phyloP scores from a whole-genome alignment of 2,113 vertebrate genomes.

The Naja naja region DNA sequence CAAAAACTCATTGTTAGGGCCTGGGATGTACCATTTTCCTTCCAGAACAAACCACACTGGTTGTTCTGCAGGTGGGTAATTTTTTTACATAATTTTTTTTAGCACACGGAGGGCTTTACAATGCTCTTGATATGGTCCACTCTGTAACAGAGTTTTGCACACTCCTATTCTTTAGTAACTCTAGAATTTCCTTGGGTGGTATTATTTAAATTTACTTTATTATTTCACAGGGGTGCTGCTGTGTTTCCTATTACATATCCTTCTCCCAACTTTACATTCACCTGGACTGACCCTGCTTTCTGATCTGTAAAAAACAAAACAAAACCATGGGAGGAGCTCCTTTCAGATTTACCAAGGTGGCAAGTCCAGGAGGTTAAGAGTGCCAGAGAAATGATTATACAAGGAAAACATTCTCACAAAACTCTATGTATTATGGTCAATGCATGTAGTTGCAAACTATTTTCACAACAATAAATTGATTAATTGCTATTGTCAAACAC shows the following conservation, averaged over 20 bases:
- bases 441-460: background rate
- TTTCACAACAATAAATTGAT: background rate
- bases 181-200: background rate
- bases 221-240: background rate
- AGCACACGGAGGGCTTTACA: background rate
- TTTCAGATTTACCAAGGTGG: background rate
- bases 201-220: background rate
- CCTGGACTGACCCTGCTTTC: background rate
- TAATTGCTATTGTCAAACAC: background rate
- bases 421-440: background rate
- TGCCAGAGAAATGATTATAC: background rate
- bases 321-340: background rate
- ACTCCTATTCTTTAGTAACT: background rate
- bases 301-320: background rate
- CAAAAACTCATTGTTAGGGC: background rate
- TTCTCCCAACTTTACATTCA: background rate
- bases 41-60: background rate
- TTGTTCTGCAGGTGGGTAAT: background rate
- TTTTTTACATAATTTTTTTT: background rate
- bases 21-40: background rate
- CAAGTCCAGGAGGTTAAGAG: background rate
- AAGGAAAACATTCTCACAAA: background rate
- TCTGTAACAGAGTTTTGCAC: background rate
- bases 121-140: background rate
- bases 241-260: background rate